These are phyloP conservation scores for Florisuga fusca DNA, from an alignment of 2,797 vertebrate genomes.

Conservation along the genomic window DNA sequence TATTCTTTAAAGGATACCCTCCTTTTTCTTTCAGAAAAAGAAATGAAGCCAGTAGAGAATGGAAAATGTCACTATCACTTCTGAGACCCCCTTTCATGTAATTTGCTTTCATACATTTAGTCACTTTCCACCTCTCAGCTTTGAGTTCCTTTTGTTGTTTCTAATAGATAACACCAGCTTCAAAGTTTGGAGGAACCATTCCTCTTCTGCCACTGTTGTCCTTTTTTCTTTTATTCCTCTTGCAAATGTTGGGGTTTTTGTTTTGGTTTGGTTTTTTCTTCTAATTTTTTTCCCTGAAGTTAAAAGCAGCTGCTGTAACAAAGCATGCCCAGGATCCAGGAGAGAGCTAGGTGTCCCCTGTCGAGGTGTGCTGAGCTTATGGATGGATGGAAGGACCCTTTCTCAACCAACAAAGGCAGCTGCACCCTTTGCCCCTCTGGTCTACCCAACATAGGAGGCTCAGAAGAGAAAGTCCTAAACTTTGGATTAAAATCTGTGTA, in stretches of 20 bases:
- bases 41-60: background rate
- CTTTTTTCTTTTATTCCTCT: constrained; percentile 21
- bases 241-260: background rate
- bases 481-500: background rate
- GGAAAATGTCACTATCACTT: background rate
- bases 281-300: background rate
- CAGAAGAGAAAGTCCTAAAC: background rate
- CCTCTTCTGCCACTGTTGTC: background rate
- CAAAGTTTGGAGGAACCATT: background rate
- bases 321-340: background rate
- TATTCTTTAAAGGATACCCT: background rate
- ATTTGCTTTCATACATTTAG: constrained; percentile 36
- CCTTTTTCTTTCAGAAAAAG: background rate
- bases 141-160: constrained; percentile 39
- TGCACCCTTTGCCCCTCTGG: background rate
- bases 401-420: background rate
- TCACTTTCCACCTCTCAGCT: constrained; percentile 27
- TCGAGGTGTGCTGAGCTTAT: rapidly evolving
- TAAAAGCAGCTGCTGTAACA: constrained; percentile 4
- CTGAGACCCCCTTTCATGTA: constrained; percentile 21
- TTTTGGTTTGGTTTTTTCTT: background rate
- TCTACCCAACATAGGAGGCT: background rate
- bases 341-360: rapidly evolving
- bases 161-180: constrained; percentile 43
- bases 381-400: background rate